Conservation (phyloP, 2,888 invertebrate genomes). For the Lypha dubia region DNA sequence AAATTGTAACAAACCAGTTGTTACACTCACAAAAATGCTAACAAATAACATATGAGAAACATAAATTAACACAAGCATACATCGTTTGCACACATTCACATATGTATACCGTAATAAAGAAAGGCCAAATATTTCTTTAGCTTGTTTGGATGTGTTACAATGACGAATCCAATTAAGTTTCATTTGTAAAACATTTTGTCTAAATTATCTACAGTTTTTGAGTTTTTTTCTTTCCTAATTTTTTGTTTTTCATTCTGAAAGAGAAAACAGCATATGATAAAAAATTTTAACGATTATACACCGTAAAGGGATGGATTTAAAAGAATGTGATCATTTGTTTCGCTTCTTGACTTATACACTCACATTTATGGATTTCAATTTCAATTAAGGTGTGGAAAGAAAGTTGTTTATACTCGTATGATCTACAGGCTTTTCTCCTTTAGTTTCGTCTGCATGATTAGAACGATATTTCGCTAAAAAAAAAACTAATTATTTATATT, state of each 20-base stretch:
- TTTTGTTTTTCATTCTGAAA: constrained; percentile 10
- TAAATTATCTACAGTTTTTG: constrained; percentile 67
- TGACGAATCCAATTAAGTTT: constrained; percentile 69
- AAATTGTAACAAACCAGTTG: constrained; percentile 18
- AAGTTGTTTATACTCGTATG: no score
- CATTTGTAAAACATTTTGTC: constrained; percentile 74
- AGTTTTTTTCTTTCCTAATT: constrained; percentile 3
- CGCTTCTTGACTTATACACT: no score
- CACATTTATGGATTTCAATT: no score
- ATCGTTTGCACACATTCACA: neutral
- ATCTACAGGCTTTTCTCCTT: no score
- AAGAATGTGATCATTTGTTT: constrained; percentile 3
- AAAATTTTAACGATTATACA: constrained; percentile 5
- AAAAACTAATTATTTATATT: no score
- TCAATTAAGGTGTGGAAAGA: no score
- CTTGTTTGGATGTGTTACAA: constrained; percentile 36
- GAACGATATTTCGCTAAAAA: no score
- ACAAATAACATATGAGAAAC: constrained; percentile 42
- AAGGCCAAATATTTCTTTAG: neutral
- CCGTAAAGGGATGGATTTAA: neutral
- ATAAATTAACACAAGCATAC: constrained; percentile 31
- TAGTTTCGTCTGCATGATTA: no score
- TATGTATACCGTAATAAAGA: neutral
- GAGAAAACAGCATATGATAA: constrained; percentile 19
- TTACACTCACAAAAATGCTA: neutral